Conservation (phyloP, 2,797 vertebrate genomes). For the Gastrophryne carolinensis region DNA sequence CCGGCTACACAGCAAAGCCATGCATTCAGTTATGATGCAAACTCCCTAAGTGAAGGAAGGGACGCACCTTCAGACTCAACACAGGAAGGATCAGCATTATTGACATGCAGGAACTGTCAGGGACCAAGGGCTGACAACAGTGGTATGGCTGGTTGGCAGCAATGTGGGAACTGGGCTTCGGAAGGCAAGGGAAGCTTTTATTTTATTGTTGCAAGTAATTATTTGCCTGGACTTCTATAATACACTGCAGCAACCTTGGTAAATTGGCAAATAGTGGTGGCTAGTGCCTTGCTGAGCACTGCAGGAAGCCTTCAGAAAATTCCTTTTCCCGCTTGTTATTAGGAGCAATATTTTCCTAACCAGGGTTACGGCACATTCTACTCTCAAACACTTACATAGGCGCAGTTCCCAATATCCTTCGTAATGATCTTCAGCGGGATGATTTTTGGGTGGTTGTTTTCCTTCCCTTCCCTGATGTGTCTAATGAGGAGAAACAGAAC, state of each 20-base stretch:
- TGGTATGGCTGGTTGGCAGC: no score
- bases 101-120: no score
- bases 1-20: no score
- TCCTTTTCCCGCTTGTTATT: neutral
- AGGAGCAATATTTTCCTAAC: slow-evolving; percentile 27
- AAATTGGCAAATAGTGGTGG: neutral
- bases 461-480: slow-evolving; percentile 86
- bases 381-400: slow-evolving; percentile 78
- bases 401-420: slow-evolving; percentile 87
- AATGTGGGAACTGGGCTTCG: no score
- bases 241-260: neutral
- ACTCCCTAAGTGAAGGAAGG: no score
- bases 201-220: no score
- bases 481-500: slow-evolving; percentile 66
- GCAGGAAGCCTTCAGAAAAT: neutral
- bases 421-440: slow-evolving; percentile 92
- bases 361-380: slow-evolving; percentile 14
- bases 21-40: no score
- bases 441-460: slow-evolving; percentile 86
- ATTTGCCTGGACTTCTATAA: no score
- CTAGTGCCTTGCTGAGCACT: neutral
- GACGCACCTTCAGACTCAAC: no score
- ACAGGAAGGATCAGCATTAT: no score
- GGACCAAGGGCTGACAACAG: no score
- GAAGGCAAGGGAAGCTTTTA: no score